Conservation (phyloP, 2,113 vertebrate genomes). For the Gymnocephalus cernua region DNA sequence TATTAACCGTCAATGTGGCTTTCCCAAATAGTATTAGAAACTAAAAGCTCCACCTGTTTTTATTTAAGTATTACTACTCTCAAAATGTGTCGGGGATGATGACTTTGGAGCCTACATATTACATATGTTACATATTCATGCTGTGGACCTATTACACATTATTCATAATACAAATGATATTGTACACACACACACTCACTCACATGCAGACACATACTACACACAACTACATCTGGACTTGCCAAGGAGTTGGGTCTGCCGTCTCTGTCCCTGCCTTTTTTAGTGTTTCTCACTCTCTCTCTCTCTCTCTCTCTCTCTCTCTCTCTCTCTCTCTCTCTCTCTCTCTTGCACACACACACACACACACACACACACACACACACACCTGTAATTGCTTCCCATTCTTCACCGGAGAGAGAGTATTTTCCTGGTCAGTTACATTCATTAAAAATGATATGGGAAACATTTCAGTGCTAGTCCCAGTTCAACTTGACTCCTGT, state of each 20-base stretch:
- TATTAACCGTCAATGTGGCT: background rate
- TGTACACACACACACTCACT: constrained; percentile 4
- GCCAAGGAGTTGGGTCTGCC: constrained; percentile 49
- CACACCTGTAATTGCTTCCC: constrained; percentile 59
- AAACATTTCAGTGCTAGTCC: constrained; percentile 60
- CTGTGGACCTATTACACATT: constrained; percentile 15
- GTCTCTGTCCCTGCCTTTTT: constrained; percentile 23
- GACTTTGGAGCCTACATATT: constrained; percentile 3
- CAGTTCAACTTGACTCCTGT: constrained; percentile 46
- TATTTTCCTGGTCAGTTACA: constrained; percentile 53
- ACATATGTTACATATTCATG: constrained; percentile 27
- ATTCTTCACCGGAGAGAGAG: constrained; percentile 51
- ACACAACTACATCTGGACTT: constrained; percentile 66
- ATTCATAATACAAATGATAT: constrained; percentile 44
- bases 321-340: constrained; percentile 1
- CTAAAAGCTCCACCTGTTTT: background rate
- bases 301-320: constrained; percentile 21
- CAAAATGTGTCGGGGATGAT: background rate
- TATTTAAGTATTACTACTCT: background rate
- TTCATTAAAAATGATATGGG: constrained; percentile 70
- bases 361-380: constrained; percentile 16
- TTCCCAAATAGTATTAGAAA: background rate
- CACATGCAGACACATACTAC: constrained; percentile 26
- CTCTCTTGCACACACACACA: constrained; percentile 1
- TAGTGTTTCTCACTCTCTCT: constrained; percentile 20